Conservation (phyloP, 2,888 invertebrate species). For the Herminia tarsipennalis region DNA sequence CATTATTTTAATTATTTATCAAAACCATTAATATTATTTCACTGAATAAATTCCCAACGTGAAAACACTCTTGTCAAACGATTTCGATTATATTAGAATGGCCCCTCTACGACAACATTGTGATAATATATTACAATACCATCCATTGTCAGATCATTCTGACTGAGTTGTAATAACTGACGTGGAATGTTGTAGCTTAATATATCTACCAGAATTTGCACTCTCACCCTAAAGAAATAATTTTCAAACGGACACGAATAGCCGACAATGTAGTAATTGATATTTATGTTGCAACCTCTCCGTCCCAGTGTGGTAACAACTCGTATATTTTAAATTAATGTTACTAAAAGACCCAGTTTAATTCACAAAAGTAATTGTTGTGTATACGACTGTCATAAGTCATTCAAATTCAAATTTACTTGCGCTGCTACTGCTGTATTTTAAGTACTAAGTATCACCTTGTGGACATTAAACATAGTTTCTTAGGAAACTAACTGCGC, state of each 20-base stretch:
- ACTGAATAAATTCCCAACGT: too few species aligned
- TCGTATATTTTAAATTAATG: slow-evolving; percentile 7
- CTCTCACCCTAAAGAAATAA: background rate
- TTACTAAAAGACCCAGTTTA: slow-evolving; percentile 8
- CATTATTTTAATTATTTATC: too few species aligned
- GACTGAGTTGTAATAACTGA: too few species aligned
- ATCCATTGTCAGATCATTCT: too few species aligned
- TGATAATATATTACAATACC: too few species aligned
- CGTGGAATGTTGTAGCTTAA: too few species aligned
- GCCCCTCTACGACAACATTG: too few species aligned
- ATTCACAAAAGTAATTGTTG: slow-evolving; percentile 10
- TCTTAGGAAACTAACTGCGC: too few species aligned
- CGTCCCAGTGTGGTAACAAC: slow-evolving; percentile 10
- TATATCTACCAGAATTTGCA: too few species aligned
- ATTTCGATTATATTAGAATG: too few species aligned
- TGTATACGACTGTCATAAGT: slow-evolving; percentile 2
- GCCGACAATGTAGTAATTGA: slow-evolving; percentile 14
- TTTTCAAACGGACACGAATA: background rate
- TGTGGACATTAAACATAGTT: background rate
- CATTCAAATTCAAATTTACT: slow-evolving; percentile 6
- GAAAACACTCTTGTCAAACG: too few species aligned
- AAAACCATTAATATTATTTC: too few species aligned
- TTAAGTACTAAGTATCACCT: background rate
- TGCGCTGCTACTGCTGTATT: background rate
- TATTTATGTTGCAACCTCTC: slow-evolving; percentile 17